phyloP scores from a whole-genome alignment of 2,797 vertebrate genomes.

The Hephaestus fuliginosus region DNA sequence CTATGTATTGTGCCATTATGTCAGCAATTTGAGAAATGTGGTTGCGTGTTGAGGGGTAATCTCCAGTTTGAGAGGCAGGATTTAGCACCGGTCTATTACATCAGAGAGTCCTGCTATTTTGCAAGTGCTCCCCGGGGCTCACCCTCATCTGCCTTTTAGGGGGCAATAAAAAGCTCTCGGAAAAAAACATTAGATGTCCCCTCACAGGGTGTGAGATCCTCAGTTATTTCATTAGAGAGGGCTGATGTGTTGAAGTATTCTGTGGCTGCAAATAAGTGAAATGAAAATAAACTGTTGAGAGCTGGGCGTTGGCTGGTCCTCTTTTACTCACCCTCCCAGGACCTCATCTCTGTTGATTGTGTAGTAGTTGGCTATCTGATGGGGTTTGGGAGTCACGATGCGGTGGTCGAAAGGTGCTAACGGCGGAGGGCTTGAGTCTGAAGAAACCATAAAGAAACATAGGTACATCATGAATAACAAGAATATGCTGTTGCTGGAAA shows the following conservation, averaged over 20 bases:
- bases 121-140: constrained; percentile 32
- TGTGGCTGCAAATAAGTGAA: neutral
- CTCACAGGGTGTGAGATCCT: constrained; percentile 39
- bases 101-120: constrained; percentile 54
- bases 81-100: constrained; percentile 65
- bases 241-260: constrained; percentile 1
- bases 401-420: constrained; percentile 94
- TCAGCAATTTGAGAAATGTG: constrained; percentile 66
- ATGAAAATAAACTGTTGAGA: constrained; percentile 31
- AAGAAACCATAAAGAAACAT: constrained; percentile 22
- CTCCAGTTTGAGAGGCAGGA: constrained; percentile 60
- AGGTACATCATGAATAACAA: neutral
- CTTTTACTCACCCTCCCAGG: constrained; percentile 92
- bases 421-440: constrained; percentile 88
- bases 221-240: constrained; percentile 54
- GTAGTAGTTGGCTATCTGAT: constrained; percentile 89
- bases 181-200: constrained; percentile 49
- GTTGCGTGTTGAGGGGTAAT: constrained; percentile 70
- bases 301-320: neutral
- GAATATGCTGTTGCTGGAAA: neutral
- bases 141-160: constrained; percentile 50
- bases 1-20: constrained; percentile 37
- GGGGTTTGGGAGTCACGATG: constrained; percentile 91
- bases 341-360: constrained; percentile 91
- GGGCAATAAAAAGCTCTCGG: constrained; percentile 43